Conservation (phyloP, 2,113 vertebrate genomes). For the Muntiacus muntjak region DNA sequence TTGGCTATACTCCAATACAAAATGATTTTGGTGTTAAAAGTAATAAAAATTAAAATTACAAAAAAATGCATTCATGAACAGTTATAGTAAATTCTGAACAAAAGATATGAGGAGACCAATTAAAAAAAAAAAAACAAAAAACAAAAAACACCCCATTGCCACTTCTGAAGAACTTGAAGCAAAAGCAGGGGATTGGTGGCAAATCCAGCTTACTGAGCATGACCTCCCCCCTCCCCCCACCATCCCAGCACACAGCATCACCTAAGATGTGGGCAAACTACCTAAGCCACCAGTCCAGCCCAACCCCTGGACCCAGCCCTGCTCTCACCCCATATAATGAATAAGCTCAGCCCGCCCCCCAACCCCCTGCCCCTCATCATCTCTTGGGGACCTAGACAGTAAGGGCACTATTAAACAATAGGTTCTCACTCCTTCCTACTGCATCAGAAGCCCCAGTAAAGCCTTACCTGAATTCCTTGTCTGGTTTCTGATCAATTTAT, state of each 20-base stretch:
- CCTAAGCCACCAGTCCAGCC: not conserved
- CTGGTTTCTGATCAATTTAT: not conserved
- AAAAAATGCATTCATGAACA: not conserved
- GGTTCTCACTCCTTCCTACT: not conserved
- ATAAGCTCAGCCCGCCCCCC: not conserved
- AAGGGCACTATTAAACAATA: not conserved
- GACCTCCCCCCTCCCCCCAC: not conserved
- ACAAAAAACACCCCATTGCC: not conserved
- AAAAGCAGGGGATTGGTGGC: not conserved
- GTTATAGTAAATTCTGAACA: not conserved
- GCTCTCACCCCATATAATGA: not conserved
- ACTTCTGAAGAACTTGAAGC: not conserved
- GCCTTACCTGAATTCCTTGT: not conserved
- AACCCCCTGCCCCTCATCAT: fast-evolving
- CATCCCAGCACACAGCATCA: not conserved
- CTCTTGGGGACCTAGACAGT: not conserved
- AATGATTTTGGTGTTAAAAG: not conserved
- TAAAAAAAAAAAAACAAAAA: not conserved
- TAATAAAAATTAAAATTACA: not conserved
- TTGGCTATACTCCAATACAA: not conserved
- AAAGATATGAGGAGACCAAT: not conserved
- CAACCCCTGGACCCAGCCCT: not conserved
- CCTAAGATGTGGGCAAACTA: not conserved
- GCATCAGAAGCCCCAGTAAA: not conserved
- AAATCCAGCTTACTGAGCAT: not conserved